Conservation (phyloP, 1,140 invertebrate genomes). For the Cepaea nemoralis region DNA sequence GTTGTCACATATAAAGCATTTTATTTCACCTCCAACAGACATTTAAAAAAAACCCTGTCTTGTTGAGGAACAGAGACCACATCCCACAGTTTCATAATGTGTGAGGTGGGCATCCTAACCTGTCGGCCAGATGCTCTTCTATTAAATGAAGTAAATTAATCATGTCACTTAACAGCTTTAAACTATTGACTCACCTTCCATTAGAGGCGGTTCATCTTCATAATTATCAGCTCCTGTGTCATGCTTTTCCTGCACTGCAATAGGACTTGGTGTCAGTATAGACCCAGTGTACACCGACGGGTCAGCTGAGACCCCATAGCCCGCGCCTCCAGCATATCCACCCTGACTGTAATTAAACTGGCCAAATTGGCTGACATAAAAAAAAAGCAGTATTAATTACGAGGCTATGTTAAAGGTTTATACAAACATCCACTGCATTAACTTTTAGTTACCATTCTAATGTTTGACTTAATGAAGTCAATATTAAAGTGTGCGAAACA, state of each 20-base stretch:
- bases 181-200: constrained; percentile 19
- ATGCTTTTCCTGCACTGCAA: constrained; percentile 17
- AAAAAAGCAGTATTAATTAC: background rate
- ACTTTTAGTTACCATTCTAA: too few species aligned
- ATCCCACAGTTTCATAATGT: too few species aligned
- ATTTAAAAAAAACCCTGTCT: too few species aligned
- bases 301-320: background rate
- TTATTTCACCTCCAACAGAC: too few species aligned
- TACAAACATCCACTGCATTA: too few species aligned
- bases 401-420: background rate
- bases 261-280: constrained; percentile 22
- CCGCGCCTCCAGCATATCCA: background rate
- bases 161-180: background rate
- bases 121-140: too few species aligned
- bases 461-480: too few species aligned
- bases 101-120: too few species aligned
- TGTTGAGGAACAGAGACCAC: too few species aligned
- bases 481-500: too few species aligned
- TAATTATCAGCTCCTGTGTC: constrained; percentile 11
- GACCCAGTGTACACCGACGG: constrained; percentile 26
- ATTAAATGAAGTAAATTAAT: background rate
- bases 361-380: background rate
- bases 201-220: constrained; percentile 32
- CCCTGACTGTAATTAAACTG: constrained; percentile 32
- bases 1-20: too few species aligned